phyloP scores from a whole-genome alignment of 2,113 vertebrate species.

The Australoheros scitulus region DNA sequence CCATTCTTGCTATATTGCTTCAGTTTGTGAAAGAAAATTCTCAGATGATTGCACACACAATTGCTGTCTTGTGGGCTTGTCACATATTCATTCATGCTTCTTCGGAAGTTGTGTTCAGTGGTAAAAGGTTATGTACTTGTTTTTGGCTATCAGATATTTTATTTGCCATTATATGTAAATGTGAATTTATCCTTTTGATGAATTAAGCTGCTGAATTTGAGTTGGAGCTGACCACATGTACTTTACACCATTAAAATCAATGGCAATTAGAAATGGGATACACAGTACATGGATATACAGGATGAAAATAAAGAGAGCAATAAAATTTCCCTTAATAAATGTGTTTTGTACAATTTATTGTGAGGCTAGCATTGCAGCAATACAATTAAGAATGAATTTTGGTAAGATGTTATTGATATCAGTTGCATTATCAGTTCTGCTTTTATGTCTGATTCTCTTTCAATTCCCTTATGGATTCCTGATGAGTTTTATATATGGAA shows the following conservation, averaged over 20 bases:
- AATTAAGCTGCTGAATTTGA: not conserved
- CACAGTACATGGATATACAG: not conserved
- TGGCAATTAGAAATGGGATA: not conserved
- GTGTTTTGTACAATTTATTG: too few relatives aligned
- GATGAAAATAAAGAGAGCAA: too few relatives aligned
- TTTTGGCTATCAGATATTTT: constrained; percentile 17
- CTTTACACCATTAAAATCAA: not conserved
- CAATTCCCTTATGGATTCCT: not conserved
- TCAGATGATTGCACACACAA: not conserved
- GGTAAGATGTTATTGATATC: too few relatives aligned
- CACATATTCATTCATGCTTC: not conserved
- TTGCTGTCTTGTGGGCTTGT: not conserved
- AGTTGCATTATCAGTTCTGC: too few relatives aligned
- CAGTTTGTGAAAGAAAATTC: constrained; percentile 5
- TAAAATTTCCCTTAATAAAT: too few relatives aligned
- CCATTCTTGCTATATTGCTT: not conserved
- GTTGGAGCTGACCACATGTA: rapidly evolving
- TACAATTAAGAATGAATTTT: too few relatives aligned
- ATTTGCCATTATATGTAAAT: not conserved
- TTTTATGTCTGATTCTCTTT: not conserved
- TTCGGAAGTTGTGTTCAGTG: not conserved
- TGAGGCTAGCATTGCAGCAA: too few relatives aligned
- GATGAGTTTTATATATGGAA: not conserved
- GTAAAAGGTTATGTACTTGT: not conserved
- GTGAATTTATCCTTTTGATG: not conserved